These are phyloP conservation scores for Ctenodactylus gundi DNA, from an alignment of 2,113 vertebrate species.

Conservation along the genomic window DNA sequence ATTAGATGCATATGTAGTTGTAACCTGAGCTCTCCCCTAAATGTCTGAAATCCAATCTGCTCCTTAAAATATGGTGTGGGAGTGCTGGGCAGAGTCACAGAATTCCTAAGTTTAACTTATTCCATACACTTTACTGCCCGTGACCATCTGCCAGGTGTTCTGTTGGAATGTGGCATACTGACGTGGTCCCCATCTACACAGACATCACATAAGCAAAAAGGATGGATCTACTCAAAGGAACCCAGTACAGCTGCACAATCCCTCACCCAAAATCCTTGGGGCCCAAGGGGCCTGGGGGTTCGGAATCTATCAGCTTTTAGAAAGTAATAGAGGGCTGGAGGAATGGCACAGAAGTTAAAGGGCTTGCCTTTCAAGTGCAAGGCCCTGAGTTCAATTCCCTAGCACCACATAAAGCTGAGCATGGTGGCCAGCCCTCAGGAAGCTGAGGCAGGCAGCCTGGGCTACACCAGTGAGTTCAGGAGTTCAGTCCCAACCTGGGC, in stretches of 20 bases:
- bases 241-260: neutral
- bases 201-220: neutral
- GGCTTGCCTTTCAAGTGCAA: too few relatives aligned
- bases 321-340: neutral
- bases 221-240: neutral
- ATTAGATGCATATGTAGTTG: neutral
- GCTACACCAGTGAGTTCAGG: too few relatives aligned
- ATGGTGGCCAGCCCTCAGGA: too few relatives aligned
- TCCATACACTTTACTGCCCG: neutral
- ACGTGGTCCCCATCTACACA: neutral
- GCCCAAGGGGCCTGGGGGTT: neutral
- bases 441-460: too few relatives aligned
- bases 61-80: neutral
- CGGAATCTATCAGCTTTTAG: neutral
- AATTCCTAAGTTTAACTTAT: neutral
- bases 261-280: neutral
- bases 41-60: constrained; percentile 3
- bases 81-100: neutral
- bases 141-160: neutral
- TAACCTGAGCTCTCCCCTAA: constrained; percentile 17
- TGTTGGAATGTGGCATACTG: neutral
- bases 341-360: too few relatives aligned
- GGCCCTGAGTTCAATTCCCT: too few relatives aligned
- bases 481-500: too few relatives aligned
- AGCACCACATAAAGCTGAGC: too few relatives aligned